Percentiles rank a stretch among this genome's conserved stretches.
Evolutionary conservation across 2,888 invertebrate genomes (phyloP).

Genomic region (Plagiodera versicolora): DNA sequence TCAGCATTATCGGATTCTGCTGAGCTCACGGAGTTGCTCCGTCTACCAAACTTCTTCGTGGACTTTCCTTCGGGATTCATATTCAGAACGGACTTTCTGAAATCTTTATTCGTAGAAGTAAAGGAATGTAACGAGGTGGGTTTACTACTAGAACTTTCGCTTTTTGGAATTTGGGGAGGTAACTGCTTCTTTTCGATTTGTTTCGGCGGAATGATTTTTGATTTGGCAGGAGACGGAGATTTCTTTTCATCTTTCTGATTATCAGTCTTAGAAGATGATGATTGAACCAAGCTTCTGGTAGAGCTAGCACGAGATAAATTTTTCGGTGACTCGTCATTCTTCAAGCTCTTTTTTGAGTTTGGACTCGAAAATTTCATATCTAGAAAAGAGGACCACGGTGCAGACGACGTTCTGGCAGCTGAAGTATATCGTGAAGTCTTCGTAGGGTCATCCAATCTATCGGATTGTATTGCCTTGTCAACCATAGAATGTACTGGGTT

Average conservation of each 20-base stretch:
- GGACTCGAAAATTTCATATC: slow-evolving; percentile 57
- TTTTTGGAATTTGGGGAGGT: slow-evolving; percentile 57
- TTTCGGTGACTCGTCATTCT: slow-evolving; percentile 49
- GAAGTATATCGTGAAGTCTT: slow-evolving; percentile 68
- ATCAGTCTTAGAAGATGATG: slow-evolving; percentile 39
- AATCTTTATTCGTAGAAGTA: slow-evolving; percentile 68
- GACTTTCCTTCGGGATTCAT: slow-evolving; percentile 58
- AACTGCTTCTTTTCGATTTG: slow-evolving; percentile 44
- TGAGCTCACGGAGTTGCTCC: slow-evolving; percentile 57
- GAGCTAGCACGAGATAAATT: slow-evolving; percentile 54
- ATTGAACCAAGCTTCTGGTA: slow-evolving; percentile 53
- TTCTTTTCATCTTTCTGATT: slow-evolving; percentile 41
- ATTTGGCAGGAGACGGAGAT: slow-evolving; percentile 36
- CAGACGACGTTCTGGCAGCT: slow-evolving; percentile 57
- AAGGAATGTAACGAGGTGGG: slow-evolving; percentile 48
- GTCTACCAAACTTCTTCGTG: slow-evolving; percentile 50
- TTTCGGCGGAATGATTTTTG: slow-evolving; percentile 42
- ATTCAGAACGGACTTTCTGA: slow-evolving; percentile 73
- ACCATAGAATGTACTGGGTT: slow-evolving; percentile 59
- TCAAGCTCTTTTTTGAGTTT: slow-evolving; percentile 38
- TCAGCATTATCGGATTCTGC: slow-evolving; percentile 53
- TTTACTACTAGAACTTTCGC: slow-evolving; percentile 45
- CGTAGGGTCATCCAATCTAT: slow-evolving; percentile 70
- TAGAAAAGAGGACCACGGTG: slow-evolving; percentile 68
- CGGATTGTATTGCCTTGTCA: slow-evolving; percentile 76